Evolutionary conservation across 2,797 vertebrate species (phyloP).

Genomic region (Gymnothorax reevesii): DNA sequence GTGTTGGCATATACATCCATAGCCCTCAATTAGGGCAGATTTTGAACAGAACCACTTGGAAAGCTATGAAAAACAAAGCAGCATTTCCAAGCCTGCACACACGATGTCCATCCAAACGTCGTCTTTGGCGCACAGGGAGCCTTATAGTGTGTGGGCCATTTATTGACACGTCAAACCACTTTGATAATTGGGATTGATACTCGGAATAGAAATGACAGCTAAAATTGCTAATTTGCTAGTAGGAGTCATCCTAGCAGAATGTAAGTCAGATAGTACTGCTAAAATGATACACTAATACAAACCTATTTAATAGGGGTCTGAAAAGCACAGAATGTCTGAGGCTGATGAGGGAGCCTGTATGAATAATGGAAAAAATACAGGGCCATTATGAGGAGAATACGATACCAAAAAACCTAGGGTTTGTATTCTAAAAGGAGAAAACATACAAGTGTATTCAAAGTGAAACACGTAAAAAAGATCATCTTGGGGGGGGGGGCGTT

Average conservation of each 20-base stretch:
- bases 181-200: background rate
- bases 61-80: background rate
- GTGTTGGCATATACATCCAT: background rate
- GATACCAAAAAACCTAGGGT: background rate
- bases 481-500: background rate
- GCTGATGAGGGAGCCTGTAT: background rate
- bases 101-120: background rate
- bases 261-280: too few species aligned
- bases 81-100: background rate
- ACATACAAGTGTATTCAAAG: background rate
- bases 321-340: background rate
- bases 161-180: background rate
- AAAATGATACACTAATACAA: background rate
- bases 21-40: background rate
- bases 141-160: background rate
- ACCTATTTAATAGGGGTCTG: background rate
- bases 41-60: background rate
- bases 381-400: background rate
- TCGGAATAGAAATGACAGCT: background rate
- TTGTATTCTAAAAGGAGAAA: background rate
- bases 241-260: background rate
- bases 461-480: background rate
- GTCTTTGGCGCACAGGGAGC: too few species aligned
- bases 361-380: background rate
- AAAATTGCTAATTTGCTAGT: background rate